phyloP scores from a whole-genome alignment of 2,113 vertebrate genomes.

The Cranoglanis bouderius region DNA sequence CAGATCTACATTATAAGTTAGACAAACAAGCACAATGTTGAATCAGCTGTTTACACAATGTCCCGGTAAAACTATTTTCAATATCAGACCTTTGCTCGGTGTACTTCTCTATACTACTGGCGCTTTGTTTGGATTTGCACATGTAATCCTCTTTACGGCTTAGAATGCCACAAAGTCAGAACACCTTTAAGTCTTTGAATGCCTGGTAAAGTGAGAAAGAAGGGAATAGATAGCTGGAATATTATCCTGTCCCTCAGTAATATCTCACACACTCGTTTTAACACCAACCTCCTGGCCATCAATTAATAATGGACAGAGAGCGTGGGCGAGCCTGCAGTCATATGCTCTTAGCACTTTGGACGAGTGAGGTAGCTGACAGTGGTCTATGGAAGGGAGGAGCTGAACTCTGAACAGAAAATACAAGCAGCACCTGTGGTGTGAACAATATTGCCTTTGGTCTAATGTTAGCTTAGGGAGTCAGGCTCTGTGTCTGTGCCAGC shows the following conservation, averaged over 20 bases:
- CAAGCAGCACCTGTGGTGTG: conserved; percentile 24
- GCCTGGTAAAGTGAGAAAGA: conserved; percentile 40
- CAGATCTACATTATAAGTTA: not conserved
- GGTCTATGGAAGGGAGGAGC: not conserved
- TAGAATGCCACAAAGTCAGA: conserved; percentile 60
- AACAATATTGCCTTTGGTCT: conserved; percentile 28
- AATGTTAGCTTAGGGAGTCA: conserved; percentile 8
- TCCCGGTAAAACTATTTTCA: conserved; percentile 42
- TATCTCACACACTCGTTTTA: conserved; percentile 3
- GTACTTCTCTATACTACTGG: conserved; percentile 31
- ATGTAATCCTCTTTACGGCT: conserved; percentile 67
- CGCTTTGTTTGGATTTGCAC: conserved; percentile 60
- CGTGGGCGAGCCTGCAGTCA: conserved; percentile 6
- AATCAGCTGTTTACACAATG: conserved; percentile 1
- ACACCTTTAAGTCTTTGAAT: conserved; percentile 50
- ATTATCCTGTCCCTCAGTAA: conserved; percentile 21
- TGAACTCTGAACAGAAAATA: conserved; percentile 10
- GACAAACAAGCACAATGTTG: not conserved
- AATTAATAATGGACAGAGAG: conserved; percentile 29
- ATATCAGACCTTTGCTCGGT: conserved; percentile 45
- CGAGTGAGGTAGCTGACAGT: not conserved
- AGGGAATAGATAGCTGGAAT: conserved; percentile 31
- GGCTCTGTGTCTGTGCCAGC: not conserved
- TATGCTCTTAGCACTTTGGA: conserved; percentile 3
- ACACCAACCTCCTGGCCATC: conserved; percentile 5